A percentile compares a stretch with the other conserved stretches of the same genome.
phyloP scores from a whole-genome alignment of 64 coral and sea anemone species.

The Montipora efflorescens region DNA sequence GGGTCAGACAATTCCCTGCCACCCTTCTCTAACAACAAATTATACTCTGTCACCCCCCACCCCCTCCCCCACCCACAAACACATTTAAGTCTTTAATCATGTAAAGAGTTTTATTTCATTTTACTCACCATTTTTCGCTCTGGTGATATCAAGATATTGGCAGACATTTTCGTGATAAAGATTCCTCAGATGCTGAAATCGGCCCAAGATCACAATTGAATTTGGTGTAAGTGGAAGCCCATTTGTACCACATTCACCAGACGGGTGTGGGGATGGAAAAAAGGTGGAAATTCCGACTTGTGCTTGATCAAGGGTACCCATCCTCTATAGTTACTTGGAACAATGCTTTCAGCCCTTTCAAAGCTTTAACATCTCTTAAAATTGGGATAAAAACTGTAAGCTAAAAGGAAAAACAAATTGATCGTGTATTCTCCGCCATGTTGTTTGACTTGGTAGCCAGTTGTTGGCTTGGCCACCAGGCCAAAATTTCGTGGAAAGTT shows the following conservation, averaged over 20 bases:
- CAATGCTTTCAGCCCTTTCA: not conserved
- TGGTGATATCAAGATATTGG: conserved; percentile 95
- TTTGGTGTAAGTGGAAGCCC: conserved; percentile 95
- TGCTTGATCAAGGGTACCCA: conserved; percentile 86
- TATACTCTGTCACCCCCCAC: too few relatives aligned
- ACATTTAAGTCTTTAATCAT: too few relatives aligned
- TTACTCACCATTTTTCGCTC: conserved; percentile 92
- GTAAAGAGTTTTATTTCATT: not conserved
- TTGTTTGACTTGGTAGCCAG: conserved; percentile 57
- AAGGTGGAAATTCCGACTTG: conserved; percentile 96
- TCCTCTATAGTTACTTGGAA: conserved; percentile 23
- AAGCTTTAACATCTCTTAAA: not conserved
- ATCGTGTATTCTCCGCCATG: not conserved
- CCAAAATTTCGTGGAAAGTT: not conserved
- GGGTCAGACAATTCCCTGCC: too few relatives aligned
- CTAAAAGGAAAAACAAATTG: not conserved
- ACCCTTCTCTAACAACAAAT: too few relatives aligned
- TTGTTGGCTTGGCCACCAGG: not conserved
- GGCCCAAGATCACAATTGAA: conserved; percentile 94
- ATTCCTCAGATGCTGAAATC: conserved; percentile 82
- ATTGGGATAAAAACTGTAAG: not conserved
- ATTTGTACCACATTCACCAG: conserved; percentile 94
- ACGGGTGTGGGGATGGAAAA: conserved; percentile 90
- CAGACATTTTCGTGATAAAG: conserved; percentile 92
- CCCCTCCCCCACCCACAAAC: too few relatives aligned